Evolutionary conservation across 1,140 invertebrate genomes (phyloP).

Genomic region (Aphis gossypii): DNA sequence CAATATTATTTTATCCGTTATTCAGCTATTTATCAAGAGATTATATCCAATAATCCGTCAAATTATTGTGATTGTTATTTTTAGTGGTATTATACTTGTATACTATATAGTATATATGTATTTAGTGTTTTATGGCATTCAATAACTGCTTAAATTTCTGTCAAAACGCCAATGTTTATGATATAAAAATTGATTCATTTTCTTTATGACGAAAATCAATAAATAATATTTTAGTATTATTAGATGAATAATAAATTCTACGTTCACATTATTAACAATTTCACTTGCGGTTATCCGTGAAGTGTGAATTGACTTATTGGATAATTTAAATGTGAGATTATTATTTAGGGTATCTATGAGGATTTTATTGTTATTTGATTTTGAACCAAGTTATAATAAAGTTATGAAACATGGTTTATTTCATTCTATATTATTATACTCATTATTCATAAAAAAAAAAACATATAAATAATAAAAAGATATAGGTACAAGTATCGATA

Average conservation of each 20-base stretch:
- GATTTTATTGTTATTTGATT: too few species aligned
- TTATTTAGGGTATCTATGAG: too few species aligned
- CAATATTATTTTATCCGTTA: neutral
- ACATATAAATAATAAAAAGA: too few species aligned
- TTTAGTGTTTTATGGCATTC: neutral
- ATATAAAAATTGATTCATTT: neutral
- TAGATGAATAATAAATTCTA: neutral
- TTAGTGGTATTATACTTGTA: neutral
- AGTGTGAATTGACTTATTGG: neutral
- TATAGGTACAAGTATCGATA: too few species aligned
- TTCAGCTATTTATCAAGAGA: neutral
- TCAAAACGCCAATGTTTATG: neutral
- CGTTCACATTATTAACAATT: too few species aligned
- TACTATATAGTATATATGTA: neutral
- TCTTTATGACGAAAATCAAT: neutral
- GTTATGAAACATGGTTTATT: too few species aligned
- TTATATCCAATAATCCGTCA: neutral
- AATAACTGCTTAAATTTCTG: neutral
- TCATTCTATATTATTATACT: too few species aligned
- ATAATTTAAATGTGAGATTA: too few species aligned
- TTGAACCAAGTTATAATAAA: too few species aligned
- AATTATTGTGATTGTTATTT: neutral
- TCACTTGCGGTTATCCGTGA: too few species aligned
- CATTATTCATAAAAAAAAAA: too few species aligned
- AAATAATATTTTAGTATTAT: neutral